These are phyloP conservation scores for Myanophis thanlyinensis DNA, from an alignment of 2,113 vertebrate genomes.

Conservation along the genomic window DNA sequence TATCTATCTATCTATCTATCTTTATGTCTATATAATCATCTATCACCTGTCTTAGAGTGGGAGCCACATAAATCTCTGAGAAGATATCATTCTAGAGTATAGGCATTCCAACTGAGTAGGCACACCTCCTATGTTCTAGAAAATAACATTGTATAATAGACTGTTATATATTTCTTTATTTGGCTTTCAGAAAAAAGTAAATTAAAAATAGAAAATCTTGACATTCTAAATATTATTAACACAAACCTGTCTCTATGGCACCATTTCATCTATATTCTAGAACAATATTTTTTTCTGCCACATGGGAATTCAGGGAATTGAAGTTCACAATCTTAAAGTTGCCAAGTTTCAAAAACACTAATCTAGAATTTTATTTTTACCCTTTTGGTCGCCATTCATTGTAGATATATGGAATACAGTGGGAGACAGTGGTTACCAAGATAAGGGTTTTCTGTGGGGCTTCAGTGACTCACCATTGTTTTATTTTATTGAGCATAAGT, in stretches of 20 bases:
- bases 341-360: neutral
- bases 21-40: no score
- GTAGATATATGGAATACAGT: neutral
- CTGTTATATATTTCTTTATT: neutral
- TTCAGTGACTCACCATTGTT: slow-evolving; percentile 1
- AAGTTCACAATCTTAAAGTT: neutral
- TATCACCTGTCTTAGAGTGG: neutral
- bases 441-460: neutral
- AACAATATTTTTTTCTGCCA: neutral
- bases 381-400: neutral
- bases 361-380: neutral
- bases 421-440: neutral
- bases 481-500: slow-evolving; percentile 16
- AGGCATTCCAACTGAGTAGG: neutral
- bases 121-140: neutral
- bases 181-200: neutral
- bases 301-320: neutral
- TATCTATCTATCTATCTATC: no score
- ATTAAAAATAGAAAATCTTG: neutral
- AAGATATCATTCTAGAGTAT: neutral
- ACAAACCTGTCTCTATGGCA: neutral
- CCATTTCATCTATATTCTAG: neutral
- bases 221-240: neutral
- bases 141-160: neutral
- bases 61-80: neutral